Evolutionary conservation across 2,888 invertebrate genomes (phyloP).

Genomic region (Diplazon laetatorius): DNA sequence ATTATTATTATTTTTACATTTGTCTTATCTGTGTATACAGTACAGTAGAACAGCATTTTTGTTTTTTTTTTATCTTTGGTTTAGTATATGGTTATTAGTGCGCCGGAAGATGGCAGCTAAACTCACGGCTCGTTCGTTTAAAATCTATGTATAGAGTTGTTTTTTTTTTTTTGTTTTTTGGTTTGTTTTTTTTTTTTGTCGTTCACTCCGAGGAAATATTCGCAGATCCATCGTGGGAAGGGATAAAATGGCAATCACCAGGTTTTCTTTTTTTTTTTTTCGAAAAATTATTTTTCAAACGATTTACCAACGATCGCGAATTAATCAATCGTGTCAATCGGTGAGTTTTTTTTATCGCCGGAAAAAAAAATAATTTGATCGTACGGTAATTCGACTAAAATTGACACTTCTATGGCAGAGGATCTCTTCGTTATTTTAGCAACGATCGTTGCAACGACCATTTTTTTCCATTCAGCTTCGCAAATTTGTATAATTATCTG

Average conservation of each 20-base stretch:
- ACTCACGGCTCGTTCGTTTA: slow-evolving; percentile 54
- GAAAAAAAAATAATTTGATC: slow-evolving; percentile 50
- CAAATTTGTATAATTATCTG: background rate
- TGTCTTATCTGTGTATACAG: slow-evolving; percentile 49
- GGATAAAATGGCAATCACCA: slow-evolving; percentile 36
- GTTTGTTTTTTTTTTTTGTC: background rate
- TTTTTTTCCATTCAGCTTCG: background rate
- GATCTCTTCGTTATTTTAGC: slow-evolving; percentile 30
- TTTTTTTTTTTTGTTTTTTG: background rate
- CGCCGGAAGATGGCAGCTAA: slow-evolving; percentile 58
- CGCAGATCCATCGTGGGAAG: slow-evolving; percentile 35
- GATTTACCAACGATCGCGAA: slow-evolving; percentile 10
- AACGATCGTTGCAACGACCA: slow-evolving; percentile 10
- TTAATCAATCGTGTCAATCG: slow-evolving; percentile 41
- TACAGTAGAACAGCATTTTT: slow-evolving; percentile 51
- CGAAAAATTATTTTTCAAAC: background rate
- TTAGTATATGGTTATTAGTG: slow-evolving; percentile 56
- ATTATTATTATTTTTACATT: slow-evolving; percentile 42
- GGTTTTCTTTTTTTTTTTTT: slow-evolving; percentile 11
- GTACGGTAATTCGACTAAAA: slow-evolving; percentile 52
- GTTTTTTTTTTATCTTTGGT: no score
- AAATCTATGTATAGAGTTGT: slow-evolving; percentile 49
- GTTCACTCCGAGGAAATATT: no score
- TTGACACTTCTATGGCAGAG: slow-evolving; percentile 58
- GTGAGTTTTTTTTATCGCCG: slow-evolving; percentile 29